Percentiles rank a stretch among this genome's conserved stretches.
phyloP scores from a whole-genome alignment of 2,888 invertebrate species.

The Cinara cedri region DNA sequence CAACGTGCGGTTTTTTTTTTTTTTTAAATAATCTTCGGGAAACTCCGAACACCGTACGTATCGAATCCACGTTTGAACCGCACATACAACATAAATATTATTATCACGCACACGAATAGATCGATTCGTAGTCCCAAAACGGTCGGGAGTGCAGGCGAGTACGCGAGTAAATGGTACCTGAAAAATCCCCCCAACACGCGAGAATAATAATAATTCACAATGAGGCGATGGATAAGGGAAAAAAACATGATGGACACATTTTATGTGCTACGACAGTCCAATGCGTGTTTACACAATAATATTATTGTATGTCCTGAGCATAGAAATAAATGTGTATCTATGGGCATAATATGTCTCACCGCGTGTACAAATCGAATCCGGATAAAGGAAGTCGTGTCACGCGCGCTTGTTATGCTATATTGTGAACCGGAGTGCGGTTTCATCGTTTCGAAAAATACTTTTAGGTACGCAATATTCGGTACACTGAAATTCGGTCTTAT shows the following conservation, averaged over 20 bases:
- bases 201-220: neutral
- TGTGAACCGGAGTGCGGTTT: constrained; percentile 23
- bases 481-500: neutral
- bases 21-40: neutral
- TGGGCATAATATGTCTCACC: neutral
- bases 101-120: no score
- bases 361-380: neutral
- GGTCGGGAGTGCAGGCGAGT: neutral
- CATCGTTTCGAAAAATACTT: neutral
- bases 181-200: constrained; percentile 2
- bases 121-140: no score
- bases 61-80: no score
- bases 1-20: neutral
- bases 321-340: neutral
- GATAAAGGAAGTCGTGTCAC: constrained; percentile 22
- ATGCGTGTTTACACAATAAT: neutral
- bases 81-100: no score
- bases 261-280: constrained; percentile 14
- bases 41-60: no score
- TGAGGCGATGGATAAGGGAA: constrained; percentile 17
- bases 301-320: neutral
- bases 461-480: neutral
- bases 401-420: neutral
- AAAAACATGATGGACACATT: constrained; percentile 29
- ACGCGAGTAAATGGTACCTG: neutral